Evolutionary conservation across 2,797 vertebrate species (phyloP).

Genomic region (Tapirus indicus): DNA sequence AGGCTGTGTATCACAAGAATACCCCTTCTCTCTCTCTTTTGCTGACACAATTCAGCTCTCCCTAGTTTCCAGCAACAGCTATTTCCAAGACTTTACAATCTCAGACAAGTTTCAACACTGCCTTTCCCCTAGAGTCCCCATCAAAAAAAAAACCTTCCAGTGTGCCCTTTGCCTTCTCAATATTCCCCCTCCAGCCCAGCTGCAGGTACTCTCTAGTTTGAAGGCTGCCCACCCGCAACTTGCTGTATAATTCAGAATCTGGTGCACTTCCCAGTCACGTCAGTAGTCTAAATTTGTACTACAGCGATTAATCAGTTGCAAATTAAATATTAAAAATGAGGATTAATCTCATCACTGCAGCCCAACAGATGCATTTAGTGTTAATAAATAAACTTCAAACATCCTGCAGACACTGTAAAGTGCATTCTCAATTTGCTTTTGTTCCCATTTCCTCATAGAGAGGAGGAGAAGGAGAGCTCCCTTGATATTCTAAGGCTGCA

Average conservation of each 20-base stretch:
- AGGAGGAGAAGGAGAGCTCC: background rate
- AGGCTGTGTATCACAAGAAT: background rate
- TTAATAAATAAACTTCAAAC: slow-evolving; percentile 56
- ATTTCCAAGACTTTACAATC: background rate
- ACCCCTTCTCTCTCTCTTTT: background rate
- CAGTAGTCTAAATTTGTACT: background rate
- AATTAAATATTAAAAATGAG: slow-evolving; percentile 61
- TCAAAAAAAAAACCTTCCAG: background rate
- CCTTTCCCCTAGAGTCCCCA: background rate
- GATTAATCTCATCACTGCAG: slow-evolving; percentile 22
- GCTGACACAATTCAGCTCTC: background rate
- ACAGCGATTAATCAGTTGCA: background rate
- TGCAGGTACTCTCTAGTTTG: background rate
- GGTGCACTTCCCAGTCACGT: background rate
- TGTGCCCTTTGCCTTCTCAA: background rate
- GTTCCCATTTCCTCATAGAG: slow-evolving; percentile 61
- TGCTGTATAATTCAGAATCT: background rate
- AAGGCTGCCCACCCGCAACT: background rate
- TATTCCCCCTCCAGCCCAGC: background rate
- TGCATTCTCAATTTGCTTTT: slow-evolving; percentile 49
- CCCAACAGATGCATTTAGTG: background rate
- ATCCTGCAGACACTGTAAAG: slow-evolving; percentile 17
- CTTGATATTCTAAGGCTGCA: slow-evolving; percentile 73
- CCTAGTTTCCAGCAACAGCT: background rate
- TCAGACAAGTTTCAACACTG: background rate